These are phyloP conservation scores for Nomada lathburiana DNA, from an alignment of 2,888 invertebrate genomes.

Conservation along the genomic window DNA sequence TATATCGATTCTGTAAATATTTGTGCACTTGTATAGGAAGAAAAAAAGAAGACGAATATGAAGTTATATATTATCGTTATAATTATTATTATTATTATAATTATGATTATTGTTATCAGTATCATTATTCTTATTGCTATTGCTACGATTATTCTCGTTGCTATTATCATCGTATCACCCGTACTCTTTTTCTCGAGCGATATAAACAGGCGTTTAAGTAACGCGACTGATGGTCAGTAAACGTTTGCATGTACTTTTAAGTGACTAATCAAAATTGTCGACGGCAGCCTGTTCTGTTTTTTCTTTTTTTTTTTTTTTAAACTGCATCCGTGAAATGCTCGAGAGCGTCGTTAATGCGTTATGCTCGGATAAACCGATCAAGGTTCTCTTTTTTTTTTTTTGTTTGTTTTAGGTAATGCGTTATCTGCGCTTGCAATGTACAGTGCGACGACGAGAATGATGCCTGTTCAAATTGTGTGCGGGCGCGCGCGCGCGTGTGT, in stretches of 20 bases:
- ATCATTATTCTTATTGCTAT: slow-evolving; percentile 19
- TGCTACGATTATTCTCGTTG: slow-evolving; percentile 59
- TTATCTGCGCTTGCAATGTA: slow-evolving; percentile 5
- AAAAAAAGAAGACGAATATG: slow-evolving; percentile 38
- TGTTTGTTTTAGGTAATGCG: not conserved
- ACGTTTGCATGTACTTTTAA: slow-evolving; percentile 14
- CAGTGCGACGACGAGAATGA: slow-evolving; percentile 6
- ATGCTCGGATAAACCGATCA: not conserved
- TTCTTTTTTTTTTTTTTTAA: not conserved
- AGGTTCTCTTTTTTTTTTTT: not conserved
- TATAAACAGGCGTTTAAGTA: slow-evolving; percentile 5
- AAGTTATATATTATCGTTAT: slow-evolving; percentile 57
- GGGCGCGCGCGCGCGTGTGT: no score
- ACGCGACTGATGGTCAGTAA: slow-evolving; percentile 37
- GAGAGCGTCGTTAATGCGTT: slow-evolving; percentile 9
- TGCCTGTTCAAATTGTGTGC: not conserved
- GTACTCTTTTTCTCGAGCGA: slow-evolving; percentile 42
- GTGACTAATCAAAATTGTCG: slow-evolving; percentile 15
- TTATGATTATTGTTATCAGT: slow-evolving; percentile 39
- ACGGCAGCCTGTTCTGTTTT: not conserved
- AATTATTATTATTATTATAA: slow-evolving; percentile 42
- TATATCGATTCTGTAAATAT: slow-evolving; percentile 83
- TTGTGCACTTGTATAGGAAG: slow-evolving; percentile 83
- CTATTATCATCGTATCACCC: slow-evolving; percentile 39
- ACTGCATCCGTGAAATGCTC: slow-evolving; percentile 1